A percentile compares a stretch with the other conserved stretches of the same genome.
Evolutionary conservation across 2,113 vertebrate species (phyloP).

Genomic region (Lasiurus cinereus): DNA sequence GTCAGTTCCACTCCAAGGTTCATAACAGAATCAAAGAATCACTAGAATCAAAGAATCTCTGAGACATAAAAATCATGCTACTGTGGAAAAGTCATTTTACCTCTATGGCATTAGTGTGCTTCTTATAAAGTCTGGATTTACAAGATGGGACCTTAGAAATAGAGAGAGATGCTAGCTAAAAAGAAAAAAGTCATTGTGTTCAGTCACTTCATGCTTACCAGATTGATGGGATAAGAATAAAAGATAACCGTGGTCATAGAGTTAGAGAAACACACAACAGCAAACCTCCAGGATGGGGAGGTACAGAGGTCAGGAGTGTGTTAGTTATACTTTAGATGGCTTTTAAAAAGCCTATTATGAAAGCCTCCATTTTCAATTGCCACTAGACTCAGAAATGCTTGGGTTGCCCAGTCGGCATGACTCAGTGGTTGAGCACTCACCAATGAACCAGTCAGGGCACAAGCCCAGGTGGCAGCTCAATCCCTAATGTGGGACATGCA

Average conservation of each 20-base stretch:
- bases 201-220: not conserved
- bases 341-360: not conserved
- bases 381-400: not conserved
- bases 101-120: not conserved
- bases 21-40: not conserved
- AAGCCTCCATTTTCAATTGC: not conserved
- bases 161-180: not conserved
- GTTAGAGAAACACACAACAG: not conserved
- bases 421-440: no score
- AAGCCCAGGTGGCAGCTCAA: no score
- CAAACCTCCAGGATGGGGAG: not conserved
- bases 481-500: no score
- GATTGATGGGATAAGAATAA: not conserved
- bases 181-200: not conserved
- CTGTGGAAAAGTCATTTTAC: slow-evolving; percentile 11
- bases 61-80: not conserved
- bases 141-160: not conserved
- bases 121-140: slow-evolving; percentile 20
- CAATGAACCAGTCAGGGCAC: no score
- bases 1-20: slow-evolving; percentile 5
- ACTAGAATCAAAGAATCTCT: slow-evolving; percentile 45
- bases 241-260: not conserved
- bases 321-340: not conserved
- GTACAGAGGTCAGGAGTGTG: not conserved
- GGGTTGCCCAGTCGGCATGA: no score